These are phyloP conservation scores for Xiphophorus birchmanni DNA, from an alignment of 2,797 vertebrate genomes.

Conservation along the genomic window DNA sequence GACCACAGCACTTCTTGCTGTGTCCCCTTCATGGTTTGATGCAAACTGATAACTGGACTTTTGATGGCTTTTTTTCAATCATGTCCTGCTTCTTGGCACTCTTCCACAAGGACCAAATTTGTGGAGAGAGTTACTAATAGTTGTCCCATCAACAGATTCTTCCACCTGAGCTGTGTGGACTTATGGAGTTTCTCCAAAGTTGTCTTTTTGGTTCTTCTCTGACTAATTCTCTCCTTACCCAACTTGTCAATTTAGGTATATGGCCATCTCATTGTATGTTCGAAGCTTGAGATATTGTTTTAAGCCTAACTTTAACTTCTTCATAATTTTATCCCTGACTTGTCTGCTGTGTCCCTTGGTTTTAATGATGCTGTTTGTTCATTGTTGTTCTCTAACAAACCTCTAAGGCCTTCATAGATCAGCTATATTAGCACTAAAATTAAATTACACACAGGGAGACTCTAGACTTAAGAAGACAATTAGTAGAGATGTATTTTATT, in stretches of 20 bases:
- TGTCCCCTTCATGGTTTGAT: neutral
- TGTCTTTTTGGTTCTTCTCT: neutral
- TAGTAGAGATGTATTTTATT: neutral
- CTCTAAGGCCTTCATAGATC: neutral
- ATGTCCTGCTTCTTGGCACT: neutral
- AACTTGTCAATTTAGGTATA: neutral
- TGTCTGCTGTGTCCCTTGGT: neutral
- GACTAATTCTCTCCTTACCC: neutral
- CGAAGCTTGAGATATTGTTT: neutral
- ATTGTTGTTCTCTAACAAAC: neutral
- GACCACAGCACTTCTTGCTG: neutral
- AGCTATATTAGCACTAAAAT: neutral
- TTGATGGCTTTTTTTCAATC: neutral
- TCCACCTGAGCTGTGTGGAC: neutral
- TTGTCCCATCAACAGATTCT: neutral
- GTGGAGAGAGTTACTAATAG: neutral
- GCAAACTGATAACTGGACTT: neutral
- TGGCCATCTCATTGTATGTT: neutral
- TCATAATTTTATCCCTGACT: neutral
- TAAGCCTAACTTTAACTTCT: neutral
- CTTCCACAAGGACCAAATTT: neutral
- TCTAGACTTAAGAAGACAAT: neutral
- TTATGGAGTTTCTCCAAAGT: neutral
- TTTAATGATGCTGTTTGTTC: neutral
- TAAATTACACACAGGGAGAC: neutral